Conservation (phyloP, 2,888 invertebrate genomes). For the Rhabditoides inermis region DNA sequence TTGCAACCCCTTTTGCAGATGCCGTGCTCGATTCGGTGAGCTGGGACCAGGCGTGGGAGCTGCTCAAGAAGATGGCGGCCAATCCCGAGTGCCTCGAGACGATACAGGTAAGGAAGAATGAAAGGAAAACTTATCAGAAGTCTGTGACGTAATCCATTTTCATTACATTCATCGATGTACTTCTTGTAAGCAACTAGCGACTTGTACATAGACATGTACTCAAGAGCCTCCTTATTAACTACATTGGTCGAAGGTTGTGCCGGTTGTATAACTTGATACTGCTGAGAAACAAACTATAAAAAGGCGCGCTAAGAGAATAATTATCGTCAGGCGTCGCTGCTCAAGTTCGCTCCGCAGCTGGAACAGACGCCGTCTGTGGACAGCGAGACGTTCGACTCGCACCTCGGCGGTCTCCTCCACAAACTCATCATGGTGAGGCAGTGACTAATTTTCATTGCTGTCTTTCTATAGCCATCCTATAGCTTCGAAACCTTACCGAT, state of each 20-base stretch:
- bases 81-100: constrained; percentile 61
- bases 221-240: too few relatives aligned
- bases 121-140: not conserved
- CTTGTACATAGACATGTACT: too few relatives aligned
- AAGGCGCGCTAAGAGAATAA: too few relatives aligned
- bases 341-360: constrained; percentile 36
- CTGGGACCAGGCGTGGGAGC: constrained; percentile 58
- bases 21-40: constrained; percentile 36
- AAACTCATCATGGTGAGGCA: constrained; percentile 55
- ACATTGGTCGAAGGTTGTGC: too few relatives aligned
- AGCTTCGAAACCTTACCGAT: too few relatives aligned
- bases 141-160: too few relatives aligned
- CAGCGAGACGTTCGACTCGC: constrained; percentile 53
- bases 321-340: constrained; percentile 30
- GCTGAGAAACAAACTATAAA: too few relatives aligned
- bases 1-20: constrained; percentile 15
- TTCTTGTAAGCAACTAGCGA: too few relatives aligned
- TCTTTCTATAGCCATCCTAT: not conserved
- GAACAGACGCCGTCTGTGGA: constrained; percentile 43
- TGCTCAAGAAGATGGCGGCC: constrained; percentile 59
- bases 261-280: too few relatives aligned
- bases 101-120: constrained; percentile 54
- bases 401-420: constrained; percentile 56
- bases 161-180: too few relatives aligned
- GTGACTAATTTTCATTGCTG: too few relatives aligned